Conservation (phyloP, 2,888 invertebrate species). For the Pemphredon lugubris region DNA sequence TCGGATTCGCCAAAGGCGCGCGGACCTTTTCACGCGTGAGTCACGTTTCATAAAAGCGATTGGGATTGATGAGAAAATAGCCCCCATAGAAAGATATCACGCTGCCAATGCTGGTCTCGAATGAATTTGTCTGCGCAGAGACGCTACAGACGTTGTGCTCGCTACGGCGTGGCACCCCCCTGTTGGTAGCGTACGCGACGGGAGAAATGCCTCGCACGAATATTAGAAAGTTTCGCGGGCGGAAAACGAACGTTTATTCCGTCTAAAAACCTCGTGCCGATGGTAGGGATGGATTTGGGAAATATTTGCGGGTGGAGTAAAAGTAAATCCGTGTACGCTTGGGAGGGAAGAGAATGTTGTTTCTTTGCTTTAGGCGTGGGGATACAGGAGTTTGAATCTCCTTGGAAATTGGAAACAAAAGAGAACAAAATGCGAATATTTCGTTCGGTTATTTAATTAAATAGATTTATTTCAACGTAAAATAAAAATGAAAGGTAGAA, state of each 20-base stretch:
- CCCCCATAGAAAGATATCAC: slow-evolving; percentile 73
- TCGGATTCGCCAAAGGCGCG: slow-evolving; percentile 64
- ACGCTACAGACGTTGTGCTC: slow-evolving; percentile 55
- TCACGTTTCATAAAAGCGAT: slow-evolving; percentile 78
- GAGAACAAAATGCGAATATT: no score
- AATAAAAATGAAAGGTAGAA: no score
- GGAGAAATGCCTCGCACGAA: slow-evolving; percentile 4
- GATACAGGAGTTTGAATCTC: no score
- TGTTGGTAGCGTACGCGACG: slow-evolving; percentile 2
- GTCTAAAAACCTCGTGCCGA: neutral
- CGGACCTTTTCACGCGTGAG: slow-evolving; percentile 76
- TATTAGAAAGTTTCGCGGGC: slow-evolving; percentile 11
- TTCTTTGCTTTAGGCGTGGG: neutral
- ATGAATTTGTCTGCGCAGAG: slow-evolving; percentile 64
- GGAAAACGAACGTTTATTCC: neutral
- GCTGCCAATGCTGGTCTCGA: slow-evolving; percentile 63
- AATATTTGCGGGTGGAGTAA: slow-evolving; percentile 34
- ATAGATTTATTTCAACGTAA: no score
- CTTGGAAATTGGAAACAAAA: no score
- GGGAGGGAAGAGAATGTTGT: slow-evolving; percentile 10
- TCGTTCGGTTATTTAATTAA: no score
- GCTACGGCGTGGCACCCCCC: slow-evolving; percentile 36
- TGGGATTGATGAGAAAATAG: slow-evolving; percentile 79
- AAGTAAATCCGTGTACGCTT: slow-evolving; percentile 42
- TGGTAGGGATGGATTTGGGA: neutral